A percentile compares a stretch with the other conserved stretches of the same genome.
Conservation (phyloP, 2,113 vertebrate species). For the Chionis minor region DNA sequence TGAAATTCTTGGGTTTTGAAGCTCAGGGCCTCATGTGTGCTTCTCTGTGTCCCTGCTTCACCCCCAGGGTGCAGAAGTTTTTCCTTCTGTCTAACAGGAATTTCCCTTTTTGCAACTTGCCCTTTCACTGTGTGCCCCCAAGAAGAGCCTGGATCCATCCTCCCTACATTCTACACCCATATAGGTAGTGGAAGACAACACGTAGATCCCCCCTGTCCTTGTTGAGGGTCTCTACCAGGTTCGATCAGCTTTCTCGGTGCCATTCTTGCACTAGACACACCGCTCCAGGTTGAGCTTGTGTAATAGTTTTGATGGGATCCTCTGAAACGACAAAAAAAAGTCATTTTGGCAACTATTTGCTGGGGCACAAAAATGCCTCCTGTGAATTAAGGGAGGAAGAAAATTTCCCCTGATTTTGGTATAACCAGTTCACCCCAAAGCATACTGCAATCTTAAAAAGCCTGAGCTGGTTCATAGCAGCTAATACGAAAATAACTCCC, state of each 20-base stretch:
- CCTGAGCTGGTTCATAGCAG: not conserved
- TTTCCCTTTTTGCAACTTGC: not conserved
- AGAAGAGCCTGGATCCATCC: not conserved
- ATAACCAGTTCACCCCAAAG: not conserved
- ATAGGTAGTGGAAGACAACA: not conserved
- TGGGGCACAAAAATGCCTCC: not conserved
- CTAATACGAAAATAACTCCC: not conserved
- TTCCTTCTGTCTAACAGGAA: not conserved
- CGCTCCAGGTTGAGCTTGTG: rapidly evolving
- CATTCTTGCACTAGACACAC: not conserved
- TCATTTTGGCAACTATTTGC: not conserved
- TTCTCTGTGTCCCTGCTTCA: not conserved
- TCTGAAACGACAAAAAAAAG: not conserved
- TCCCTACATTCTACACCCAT: not conserved
- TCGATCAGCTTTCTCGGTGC: not conserved
- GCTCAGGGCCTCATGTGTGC: not conserved
- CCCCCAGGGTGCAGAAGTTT: not conserved
- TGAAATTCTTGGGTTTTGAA: not conserved
- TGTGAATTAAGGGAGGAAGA: not conserved
- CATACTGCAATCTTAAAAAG: not conserved
- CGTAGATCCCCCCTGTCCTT: not conserved
- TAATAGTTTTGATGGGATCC: not conserved
- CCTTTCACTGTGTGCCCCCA: not conserved
- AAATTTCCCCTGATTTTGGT: not conserved
- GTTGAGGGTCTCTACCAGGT: not conserved